A percentile compares a stretch with the other conserved stretches of the same genome.
These are phyloP conservation scores for Leucoraja ocellata DNA, from an alignment of 2,797 vertebrate genomes.

Conservation along the genomic window DNA sequence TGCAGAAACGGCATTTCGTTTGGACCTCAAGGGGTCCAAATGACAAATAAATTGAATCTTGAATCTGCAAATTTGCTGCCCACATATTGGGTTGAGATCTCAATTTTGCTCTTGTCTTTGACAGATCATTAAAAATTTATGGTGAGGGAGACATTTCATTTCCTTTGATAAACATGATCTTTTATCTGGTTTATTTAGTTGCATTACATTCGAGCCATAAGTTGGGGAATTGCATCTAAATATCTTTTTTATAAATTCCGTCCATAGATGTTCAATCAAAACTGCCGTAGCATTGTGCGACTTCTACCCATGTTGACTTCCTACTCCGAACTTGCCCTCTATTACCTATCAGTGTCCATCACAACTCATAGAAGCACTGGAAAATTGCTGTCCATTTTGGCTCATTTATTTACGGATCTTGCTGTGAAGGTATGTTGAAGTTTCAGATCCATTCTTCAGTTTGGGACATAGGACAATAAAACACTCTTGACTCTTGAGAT, in stretches of 20 bases:
- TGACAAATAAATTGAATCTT: no score
- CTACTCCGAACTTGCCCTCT: constrained; percentile 77
- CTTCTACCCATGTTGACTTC: constrained; percentile 75
- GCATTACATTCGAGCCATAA: background rate
- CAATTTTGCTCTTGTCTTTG: background rate
- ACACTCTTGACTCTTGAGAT: no score
- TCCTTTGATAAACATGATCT: background rate
- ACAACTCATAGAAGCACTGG: constrained; percentile 79
- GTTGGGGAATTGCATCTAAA: background rate
- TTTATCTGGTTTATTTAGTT: background rate
- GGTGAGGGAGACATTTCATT: background rate
- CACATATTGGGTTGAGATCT: background rate
- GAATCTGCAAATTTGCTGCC: background rate
- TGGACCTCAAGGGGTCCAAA: no score
- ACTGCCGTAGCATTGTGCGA: constrained; percentile 68
- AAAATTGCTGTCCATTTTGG: constrained; percentile 81
- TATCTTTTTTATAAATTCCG: background rate
- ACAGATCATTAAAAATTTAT: background rate
- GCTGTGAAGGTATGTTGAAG: constrained; percentile 74
- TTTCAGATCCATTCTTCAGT: background rate
- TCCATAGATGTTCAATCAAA: constrained; percentile 66
- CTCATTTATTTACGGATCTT: constrained; percentile 80
- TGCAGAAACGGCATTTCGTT: no score
- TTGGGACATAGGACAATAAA: no score
- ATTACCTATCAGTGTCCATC: constrained; percentile 74